Evolutionary conservation across 2,797 vertebrate species (phyloP), one percentile per base, ranked within the genome.

Genomic region (Acrocephalus scirpaceus): DNA sequence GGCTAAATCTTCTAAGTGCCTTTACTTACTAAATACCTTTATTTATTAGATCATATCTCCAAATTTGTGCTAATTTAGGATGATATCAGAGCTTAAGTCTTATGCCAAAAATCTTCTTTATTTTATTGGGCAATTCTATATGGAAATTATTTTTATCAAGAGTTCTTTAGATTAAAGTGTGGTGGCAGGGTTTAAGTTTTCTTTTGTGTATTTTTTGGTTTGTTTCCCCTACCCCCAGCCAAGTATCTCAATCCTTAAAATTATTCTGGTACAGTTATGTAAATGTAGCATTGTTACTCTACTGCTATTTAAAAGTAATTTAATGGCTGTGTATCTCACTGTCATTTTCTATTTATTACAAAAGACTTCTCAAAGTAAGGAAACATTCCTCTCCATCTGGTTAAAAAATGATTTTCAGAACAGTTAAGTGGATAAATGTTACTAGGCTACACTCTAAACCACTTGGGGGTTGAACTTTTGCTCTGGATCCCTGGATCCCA

Each of bases 191-290:
- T 69, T 70, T 40, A 1, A 7, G 1, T 3, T 47, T 3, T 36
- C 57, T 19, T 71, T 50, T 40, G 30, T 77, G 30, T 44, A 9
- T 20, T 66, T 83, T 86, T 81, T 66, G 4, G 1, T 16, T 14
- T 21, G 4, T 11, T 2, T 3, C 0, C 2, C 3, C 3, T 0
- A 2, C 3, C 3, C 8, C 9, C 29, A 34, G 9, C 16, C 21
- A 50, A 53, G 13, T 73, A 61, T 30, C 32, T 90, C 42, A 67
- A 27, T 58, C 32, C 38, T 36, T 71, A 51, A 60, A 93, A 85
- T 73, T 1, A 32, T n/a, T 40, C 10, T 70, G 30, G 48, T 58
- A 44, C 17, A 74, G 10, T 22, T 87, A 9, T 53, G 9, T 70
- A 73, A 76, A 69, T 51, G 65, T 44, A 69, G 10, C 25, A 21